Base-by-base conservation (phyloP, 2,797 vertebrate species). In the Euthynnus affinis region DNA sequence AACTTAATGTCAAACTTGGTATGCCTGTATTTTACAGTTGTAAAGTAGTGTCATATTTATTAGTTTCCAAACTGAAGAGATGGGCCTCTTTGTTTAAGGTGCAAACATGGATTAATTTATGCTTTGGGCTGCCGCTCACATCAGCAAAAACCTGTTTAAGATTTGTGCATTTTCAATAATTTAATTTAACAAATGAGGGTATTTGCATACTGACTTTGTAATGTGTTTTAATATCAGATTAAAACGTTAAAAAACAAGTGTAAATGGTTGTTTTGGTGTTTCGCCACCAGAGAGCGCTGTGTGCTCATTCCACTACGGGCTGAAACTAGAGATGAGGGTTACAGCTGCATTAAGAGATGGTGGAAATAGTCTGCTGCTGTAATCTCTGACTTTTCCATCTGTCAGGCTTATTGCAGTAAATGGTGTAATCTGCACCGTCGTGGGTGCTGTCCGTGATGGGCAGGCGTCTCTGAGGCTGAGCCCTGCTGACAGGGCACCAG, bases 161-260 rank as follows among this genome's bases (percentile, higher is more conserved):
- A 79, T 57, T 71, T 85, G 74, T 82, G 74, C 78, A 75, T 91
- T 90, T 89, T 74, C 75, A 74, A 66, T 85, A 66, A 88, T 91
- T 93, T 89, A 92, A 92, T 89, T 93, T 90, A 91, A 94, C 77
- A 87, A 78, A 81, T 79, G 78, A 89, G 80, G 81, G 73, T 89
- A 86, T 94, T 94, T 93, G 75, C 86, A 88, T 82, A 89, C 78
- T 85, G 88, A 92, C 87, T 94, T 93, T 94, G 90, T 93, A 93
- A 90, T 82, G 88, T 93, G 90, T 93, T 92, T 93, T 88, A 91
- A 88, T 90, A 93, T 89, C 65, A 42, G 65, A 93, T 89, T 88
- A 90, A 92, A 91, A 82, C 42, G 29, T 68, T 37, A 40, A 51
- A 17, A 63, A 61, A 60, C 0, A 56, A 68, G 8, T 8, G 22